Conservation (phyloP, 2,113 vertebrate species). For the Myanophis thanlyinensis region DNA sequence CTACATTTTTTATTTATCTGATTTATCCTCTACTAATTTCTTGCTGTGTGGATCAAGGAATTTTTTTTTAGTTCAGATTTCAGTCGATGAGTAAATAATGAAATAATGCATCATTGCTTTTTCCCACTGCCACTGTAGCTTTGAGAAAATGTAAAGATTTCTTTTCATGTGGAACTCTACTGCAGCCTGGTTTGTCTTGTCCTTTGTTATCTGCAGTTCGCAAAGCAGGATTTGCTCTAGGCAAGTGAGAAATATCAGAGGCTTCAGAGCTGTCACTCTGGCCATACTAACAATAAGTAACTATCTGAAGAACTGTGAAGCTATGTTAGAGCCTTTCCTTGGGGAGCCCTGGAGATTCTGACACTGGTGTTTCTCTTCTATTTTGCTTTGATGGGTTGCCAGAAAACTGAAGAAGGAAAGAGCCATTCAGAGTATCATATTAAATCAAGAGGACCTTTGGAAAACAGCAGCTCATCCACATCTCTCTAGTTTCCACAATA, state of each 20-base stretch:
- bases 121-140: not conserved
- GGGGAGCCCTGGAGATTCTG: not conserved
- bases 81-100: not conserved
- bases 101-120: not conserved
- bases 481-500: not conserved
- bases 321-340: not conserved
- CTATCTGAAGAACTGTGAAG: not conserved
- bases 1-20: not conserved
- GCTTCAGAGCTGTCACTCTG: not conserved
- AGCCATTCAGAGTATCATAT: not conserved
- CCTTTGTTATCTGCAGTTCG: not conserved
- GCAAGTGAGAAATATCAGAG: not conserved
- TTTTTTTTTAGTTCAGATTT: not conserved
- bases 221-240: not conserved
- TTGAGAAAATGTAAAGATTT: not conserved
- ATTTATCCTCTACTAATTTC: not conserved
- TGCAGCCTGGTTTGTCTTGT: not conserved
- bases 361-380: not conserved
- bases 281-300: not conserved
- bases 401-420: not conserved
- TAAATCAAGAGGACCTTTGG: not conserved
- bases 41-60: not conserved
- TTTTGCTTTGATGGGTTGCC: not conserved
- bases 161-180: not conserved
- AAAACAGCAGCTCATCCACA: not conserved